These are phyloP conservation scores for Macrophya annulata DNA, from an alignment of 2,888 invertebrate species.

Conservation along the genomic window DNA sequence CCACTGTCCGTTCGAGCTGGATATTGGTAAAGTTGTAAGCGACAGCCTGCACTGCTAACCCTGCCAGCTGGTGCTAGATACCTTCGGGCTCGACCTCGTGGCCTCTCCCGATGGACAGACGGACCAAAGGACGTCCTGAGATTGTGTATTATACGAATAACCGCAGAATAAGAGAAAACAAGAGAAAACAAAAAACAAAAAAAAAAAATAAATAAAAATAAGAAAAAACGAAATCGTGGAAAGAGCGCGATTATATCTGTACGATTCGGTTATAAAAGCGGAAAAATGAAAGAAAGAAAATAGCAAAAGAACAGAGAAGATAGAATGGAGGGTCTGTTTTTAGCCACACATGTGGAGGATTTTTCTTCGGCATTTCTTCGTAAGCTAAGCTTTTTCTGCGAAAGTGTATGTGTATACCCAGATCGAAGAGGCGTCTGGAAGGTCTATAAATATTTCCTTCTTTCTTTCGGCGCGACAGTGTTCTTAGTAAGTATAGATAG, in stretches of 20 bases:
- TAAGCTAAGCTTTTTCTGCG: conserved; percentile 28
- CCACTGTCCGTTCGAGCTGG: conserved; percentile 68
- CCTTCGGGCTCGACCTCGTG: conserved; percentile 40
- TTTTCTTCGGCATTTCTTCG: conserved; percentile 6
- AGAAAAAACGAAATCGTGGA: not conserved
- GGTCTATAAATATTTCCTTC: conserved; percentile 40
- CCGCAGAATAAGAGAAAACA: not conserved
- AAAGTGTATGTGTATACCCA: not conserved
- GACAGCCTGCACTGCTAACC: conserved; percentile 71
- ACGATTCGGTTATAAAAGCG: conserved; percentile 3
- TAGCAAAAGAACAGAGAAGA: not conserved
- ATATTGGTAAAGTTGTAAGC: conserved; percentile 78
- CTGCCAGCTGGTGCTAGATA: conserved; percentile 38
- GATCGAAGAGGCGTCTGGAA: conserved; percentile 42
- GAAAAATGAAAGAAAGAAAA: not conserved
- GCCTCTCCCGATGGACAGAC: conserved; percentile 14
- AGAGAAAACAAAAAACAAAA: conserved; percentile 56
- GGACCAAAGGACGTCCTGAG: conserved; percentile 27
- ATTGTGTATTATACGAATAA: not conserved
- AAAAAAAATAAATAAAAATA: conserved; percentile 62
- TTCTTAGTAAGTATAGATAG: not conserved
- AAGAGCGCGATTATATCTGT: not conserved
- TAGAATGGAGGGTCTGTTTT: not conserved
- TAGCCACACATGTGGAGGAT: conserved; percentile 1
- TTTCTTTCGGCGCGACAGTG: not conserved